Conservation (phyloP, 2,113 vertebrate species). For the Forbesichthys agassizii region DNA sequence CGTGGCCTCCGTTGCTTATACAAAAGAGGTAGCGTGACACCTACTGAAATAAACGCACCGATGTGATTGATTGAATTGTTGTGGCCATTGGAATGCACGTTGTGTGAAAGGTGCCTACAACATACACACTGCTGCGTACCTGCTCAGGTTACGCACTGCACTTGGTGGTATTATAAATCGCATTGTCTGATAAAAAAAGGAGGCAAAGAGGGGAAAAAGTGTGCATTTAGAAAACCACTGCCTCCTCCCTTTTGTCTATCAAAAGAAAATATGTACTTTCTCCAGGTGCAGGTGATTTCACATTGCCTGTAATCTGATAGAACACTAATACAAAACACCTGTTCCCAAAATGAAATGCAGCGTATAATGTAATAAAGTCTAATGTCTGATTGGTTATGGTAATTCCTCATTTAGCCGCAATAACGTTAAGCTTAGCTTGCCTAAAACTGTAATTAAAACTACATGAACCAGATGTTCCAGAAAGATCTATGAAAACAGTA, state of each 20-base stretch:
- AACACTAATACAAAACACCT: constrained; percentile 72
- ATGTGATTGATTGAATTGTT: constrained; percentile 69
- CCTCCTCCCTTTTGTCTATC: constrained; percentile 35
- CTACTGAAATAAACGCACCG: constrained; percentile 51
- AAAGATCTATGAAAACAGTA: constrained; percentile 48
- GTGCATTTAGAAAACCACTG: constrained; percentile 19
- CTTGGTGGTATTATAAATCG: constrained; percentile 51
- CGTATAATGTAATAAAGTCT: constrained; percentile 68
- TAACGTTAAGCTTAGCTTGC: constrained; percentile 57
- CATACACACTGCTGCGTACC: constrained; percentile 50
- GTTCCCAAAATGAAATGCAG: constrained; percentile 59
- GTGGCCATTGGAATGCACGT: constrained; percentile 61
- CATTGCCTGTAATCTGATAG: constrained; percentile 61
- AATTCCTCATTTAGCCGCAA: constrained; percentile 72
- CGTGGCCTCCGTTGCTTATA: constrained; percentile 36
- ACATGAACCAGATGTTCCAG: constrained; percentile 73
- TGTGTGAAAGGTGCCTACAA: constrained; percentile 58
- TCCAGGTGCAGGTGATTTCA: constrained; percentile 67
- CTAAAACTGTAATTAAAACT: constrained; percentile 57
- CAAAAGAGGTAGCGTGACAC: constrained; percentile 65
- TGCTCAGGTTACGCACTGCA: constrained; percentile 63
- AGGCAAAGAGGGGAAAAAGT: constrained; percentile 4
- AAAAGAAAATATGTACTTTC: constrained; percentile 53
- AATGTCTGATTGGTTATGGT: constrained; percentile 77
- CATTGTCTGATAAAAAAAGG: constrained; percentile 40